Conservation (phyloP, 2,888 invertebrate genomes). For the Epinotia demarniana region DNA sequence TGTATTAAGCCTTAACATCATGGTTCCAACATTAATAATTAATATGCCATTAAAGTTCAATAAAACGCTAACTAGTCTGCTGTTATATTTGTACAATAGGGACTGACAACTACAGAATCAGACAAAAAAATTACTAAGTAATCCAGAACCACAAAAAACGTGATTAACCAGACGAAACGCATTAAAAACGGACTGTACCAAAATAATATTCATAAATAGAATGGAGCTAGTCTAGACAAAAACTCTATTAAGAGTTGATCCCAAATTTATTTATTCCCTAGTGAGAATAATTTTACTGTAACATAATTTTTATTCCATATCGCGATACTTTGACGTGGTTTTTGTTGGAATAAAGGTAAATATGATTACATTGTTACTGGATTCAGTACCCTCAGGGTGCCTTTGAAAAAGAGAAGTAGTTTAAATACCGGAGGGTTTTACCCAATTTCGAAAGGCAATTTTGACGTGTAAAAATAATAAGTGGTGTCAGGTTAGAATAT, state of each 20-base stretch:
- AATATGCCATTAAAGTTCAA: no score
- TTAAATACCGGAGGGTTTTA: neutral
- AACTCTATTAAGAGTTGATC: constrained; percentile 24
- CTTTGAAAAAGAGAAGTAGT: neutral
- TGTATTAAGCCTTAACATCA: no score
- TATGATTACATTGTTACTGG: neutral
- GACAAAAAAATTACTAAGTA: no score
- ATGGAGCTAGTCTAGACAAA: constrained; percentile 31
- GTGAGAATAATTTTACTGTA: constrained; percentile 21
- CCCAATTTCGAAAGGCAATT: no score
- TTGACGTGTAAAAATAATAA: no score
- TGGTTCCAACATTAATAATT: no score
- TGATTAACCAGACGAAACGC: neutral
- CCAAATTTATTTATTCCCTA: constrained; percentile 20
- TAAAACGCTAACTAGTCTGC: no score
- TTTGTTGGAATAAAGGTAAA: constrained; percentile 7
- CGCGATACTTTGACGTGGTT: neutral
- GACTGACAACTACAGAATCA: no score
- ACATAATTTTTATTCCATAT: constrained; percentile 1
- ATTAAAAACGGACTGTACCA: neutral
- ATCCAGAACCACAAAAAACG: neutral
- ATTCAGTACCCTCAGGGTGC: neutral
- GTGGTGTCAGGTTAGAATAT: no score
- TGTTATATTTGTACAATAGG: no score
- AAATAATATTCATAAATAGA: constrained; percentile 35